Conservation (phyloP, 2,797 vertebrate genomes). For the Argentina silus region DNA sequence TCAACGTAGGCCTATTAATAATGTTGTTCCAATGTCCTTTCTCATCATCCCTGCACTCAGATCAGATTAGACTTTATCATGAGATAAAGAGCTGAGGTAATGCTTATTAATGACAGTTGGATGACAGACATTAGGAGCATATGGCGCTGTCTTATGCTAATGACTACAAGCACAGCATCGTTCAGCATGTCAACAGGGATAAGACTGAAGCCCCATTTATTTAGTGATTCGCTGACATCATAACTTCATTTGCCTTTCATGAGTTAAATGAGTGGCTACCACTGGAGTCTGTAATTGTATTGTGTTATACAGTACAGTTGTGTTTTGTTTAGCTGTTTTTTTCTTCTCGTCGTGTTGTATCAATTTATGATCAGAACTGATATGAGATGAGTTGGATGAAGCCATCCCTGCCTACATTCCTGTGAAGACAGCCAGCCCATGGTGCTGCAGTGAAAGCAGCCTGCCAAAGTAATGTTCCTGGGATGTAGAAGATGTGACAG, state of each 20-base stretch:
- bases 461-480: not conserved
- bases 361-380: not conserved
- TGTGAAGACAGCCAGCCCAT: not conserved
- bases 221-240: constrained; percentile 21
- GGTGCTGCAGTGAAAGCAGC: not conserved
- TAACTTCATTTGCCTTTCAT: constrained; percentile 50
- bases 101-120: constrained; percentile 63
- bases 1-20: constrained; percentile 37
- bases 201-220: constrained; percentile 27
- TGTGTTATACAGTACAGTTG: not conserved
- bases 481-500: not conserved
- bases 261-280: not conserved
- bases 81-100: constrained; percentile 53
- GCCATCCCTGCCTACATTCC: not conserved
- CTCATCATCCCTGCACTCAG: constrained; percentile 38
- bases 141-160: constrained; percentile 56
- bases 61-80: constrained; percentile 51
- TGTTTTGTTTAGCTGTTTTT: not conserved
- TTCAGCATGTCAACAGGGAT: constrained; percentile 20
- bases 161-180: constrained; percentile 44
- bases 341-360: no score
- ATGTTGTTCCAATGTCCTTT: constrained; percentile 44
- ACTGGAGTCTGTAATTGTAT: not conserved
- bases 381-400: not conserved
- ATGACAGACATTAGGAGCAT: constrained; percentile 53